Conservation (phyloP, 2,797 vertebrate species). For the Allobates femoralis region DNA sequence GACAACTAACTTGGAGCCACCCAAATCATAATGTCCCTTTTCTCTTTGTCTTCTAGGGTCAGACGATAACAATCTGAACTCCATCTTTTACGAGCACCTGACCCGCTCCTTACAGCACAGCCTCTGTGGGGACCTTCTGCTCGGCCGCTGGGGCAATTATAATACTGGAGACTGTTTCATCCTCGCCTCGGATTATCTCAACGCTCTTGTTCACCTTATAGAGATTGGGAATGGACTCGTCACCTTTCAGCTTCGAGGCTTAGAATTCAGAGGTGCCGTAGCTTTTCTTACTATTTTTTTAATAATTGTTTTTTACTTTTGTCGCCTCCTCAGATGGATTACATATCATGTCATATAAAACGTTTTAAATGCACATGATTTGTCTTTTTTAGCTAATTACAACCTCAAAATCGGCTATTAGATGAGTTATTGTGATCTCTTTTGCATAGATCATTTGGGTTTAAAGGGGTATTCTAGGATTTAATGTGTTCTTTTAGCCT, state of each 20-base stretch:
- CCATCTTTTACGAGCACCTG: slow-evolving; percentile 98
- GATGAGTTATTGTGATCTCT: too few relatives aligned
- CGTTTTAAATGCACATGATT: too few relatives aligned
- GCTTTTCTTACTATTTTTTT: neutral
- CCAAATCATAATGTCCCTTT: neutral
- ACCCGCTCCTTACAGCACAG: slow-evolving; percentile 96
- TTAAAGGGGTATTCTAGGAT: too few relatives aligned
- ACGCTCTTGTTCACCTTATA: slow-evolving; percentile 95
- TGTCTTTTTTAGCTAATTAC: too few relatives aligned
- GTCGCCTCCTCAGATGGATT: too few relatives aligned
- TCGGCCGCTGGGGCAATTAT: slow-evolving; percentile 97
- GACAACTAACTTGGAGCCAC: neutral
- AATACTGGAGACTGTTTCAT: slow-evolving; percentile 97
- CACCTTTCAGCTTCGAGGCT: slow-evolving; percentile 95
- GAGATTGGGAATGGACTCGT: slow-evolving; percentile 97
- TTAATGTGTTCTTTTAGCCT: too few relatives aligned
- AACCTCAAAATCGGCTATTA: too few relatives aligned
- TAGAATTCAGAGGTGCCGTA: slow-evolving; percentile 94
- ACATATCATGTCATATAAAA: too few relatives aligned
- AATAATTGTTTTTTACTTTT: too few relatives aligned
- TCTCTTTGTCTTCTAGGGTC: slow-evolving; percentile 78
- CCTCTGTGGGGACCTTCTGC: slow-evolving; percentile 91
- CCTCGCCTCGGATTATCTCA: slow-evolving; percentile 98
- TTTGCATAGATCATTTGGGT: too few relatives aligned
- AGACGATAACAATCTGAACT: slow-evolving; percentile 98